Conservation (phyloP, 1,140 invertebrate genomes). For the Amphibalanus amphitrite region DNA sequence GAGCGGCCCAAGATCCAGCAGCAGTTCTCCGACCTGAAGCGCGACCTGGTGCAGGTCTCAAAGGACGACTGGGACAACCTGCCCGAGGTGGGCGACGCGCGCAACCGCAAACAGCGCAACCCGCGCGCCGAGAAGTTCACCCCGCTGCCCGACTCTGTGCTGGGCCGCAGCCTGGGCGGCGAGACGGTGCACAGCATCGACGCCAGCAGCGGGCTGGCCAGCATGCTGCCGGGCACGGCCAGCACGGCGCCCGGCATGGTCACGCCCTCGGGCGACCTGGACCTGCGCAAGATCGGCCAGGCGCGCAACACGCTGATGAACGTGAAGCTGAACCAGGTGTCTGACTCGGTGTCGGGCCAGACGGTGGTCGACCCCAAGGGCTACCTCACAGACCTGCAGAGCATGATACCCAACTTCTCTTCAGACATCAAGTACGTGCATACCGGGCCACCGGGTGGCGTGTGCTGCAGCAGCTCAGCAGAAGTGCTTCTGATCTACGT, state of each 20-base stretch:
- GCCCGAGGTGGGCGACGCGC: conserved; percentile 96
- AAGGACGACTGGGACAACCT: conserved; percentile 93
- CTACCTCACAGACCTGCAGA: conserved; percentile 94
- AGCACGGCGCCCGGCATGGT: conserved; percentile 44
- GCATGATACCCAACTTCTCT: conserved; percentile 95
- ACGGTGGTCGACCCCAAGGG: conserved; percentile 99
- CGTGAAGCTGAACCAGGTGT: conserved; percentile 94
- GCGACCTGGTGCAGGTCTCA: conserved; percentile 66
- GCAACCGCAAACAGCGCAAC: conserved; percentile 92
- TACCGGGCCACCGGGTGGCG: conserved; percentile 18
- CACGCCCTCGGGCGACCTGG: conserved; percentile 78
- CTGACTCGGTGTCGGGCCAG: conserved; percentile 95
- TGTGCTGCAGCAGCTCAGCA: too few species aligned
- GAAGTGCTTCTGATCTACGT: too few species aligned
- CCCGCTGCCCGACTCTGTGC: conserved; percentile 86
- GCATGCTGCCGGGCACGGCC: conserved; percentile 56
- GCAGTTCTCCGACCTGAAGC: conserved; percentile 94
- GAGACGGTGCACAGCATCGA: conserved; percentile 66
- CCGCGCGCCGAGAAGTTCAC: conserved; percentile 91
- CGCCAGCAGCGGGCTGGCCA: conserved; percentile 62
- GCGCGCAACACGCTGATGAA: conserved; percentile 99
- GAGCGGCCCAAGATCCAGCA: conserved; percentile 99
- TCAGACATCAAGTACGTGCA: conserved; percentile 72
- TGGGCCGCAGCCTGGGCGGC: conserved; percentile 74
- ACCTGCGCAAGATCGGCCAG: conserved; percentile 96